Percentiles rank a stretch among this genome's conserved stretches.
phyloP scores from a whole-genome alignment of 2,797 vertebrate genomes.

The Aulostomus chinensis region DNA sequence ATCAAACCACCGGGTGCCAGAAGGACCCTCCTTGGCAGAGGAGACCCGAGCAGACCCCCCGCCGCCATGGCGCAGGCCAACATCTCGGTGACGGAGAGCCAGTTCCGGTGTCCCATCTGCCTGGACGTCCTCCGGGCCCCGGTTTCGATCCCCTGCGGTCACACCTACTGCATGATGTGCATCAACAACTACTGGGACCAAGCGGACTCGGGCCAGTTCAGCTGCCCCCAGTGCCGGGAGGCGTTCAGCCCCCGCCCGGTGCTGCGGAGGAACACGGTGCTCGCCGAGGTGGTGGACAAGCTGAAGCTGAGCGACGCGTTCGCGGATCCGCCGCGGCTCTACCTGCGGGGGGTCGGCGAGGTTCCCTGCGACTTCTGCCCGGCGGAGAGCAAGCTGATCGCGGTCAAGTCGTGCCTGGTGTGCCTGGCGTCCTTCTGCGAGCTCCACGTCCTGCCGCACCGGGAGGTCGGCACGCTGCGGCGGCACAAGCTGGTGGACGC shows the following conservation, averaged over 20 bases:
- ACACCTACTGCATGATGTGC: slow-evolving; percentile 85
- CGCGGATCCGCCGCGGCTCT: slow-evolving; percentile 30
- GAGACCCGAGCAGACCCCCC: background rate
- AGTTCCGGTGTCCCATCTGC: slow-evolving; percentile 82
- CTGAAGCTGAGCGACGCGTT: slow-evolving; percentile 52
- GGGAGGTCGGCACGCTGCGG: slow-evolving; percentile 87
- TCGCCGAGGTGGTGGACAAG: slow-evolving; percentile 76
- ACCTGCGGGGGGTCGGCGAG: slow-evolving; percentile 72
- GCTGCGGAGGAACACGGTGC: slow-evolving; percentile 77
- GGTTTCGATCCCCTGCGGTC: slow-evolving; percentile 82
- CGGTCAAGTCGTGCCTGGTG: slow-evolving; percentile 88
- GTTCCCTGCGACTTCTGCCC: slow-evolving; percentile 91
- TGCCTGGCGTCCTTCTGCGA: slow-evolving; percentile 92
- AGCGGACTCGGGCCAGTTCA: slow-evolving; percentile 41
- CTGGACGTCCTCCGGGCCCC: slow-evolving; percentile 78
- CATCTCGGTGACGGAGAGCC: slow-evolving; percentile 76
- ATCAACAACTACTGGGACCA: slow-evolving; percentile 81
- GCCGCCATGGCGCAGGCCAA: slow-evolving; percentile 67
- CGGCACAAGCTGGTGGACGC: slow-evolving; percentile 89
- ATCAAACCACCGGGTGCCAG: too few species aligned
- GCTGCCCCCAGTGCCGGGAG: slow-evolving; percentile 82
- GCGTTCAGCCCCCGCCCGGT: slow-evolving; percentile 74
- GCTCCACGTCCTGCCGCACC: slow-evolving; percentile 87
- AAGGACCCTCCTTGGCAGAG: background rate
- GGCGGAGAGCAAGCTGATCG: slow-evolving; percentile 85